Percentiles rank a stretch among this genome's conserved stretches.
Evolutionary conservation across 1,140 invertebrate genomes (phyloP).

Genomic region (Pentalonia nigronervosa): DNA sequence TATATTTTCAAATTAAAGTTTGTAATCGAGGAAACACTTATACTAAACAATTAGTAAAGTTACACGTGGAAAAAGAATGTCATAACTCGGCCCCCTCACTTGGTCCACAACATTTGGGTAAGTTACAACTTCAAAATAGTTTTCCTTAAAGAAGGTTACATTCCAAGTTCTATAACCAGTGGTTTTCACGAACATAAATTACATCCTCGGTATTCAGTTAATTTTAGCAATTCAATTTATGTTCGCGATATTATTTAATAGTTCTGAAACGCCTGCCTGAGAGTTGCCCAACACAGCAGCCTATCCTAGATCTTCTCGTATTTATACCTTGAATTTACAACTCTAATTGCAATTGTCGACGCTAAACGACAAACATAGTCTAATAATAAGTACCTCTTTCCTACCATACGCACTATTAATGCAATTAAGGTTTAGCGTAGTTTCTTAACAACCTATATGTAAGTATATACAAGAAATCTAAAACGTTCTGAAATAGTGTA

Average conservation of each 20-base stretch:
- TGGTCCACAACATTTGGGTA: neutral
- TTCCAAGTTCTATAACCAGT: constrained; percentile 36
- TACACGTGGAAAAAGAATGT: constrained; percentile 47
- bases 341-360: constrained; percentile 12
- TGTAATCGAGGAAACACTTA: constrained; percentile 31
- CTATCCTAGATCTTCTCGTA: neutral
- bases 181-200: constrained; percentile 47
- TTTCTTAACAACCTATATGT: neutral
- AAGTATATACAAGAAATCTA: constrained; percentile 2
- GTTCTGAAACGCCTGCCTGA: neutral
- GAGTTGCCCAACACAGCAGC: neutral
- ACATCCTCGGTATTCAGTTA: constrained; percentile 49
- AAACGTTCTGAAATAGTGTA: neutral
- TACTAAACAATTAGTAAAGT: constrained; percentile 25
- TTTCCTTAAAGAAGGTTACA: constrained; percentile 48
- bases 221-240: constrained; percentile 55
- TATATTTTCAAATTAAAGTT: constrained; percentile 37
- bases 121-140: constrained; percentile 52
- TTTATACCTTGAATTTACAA: constrained; percentile 12
- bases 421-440: constrained; percentile 14
- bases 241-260: constrained; percentile 51
- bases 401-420: neutral
- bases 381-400: neutral
- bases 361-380: constrained; percentile 25
- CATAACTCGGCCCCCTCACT: neutral